Evolutionary conservation across 1,140 invertebrate species (phyloP), one percentile per base, ranked within the genome.

Genomic region (Dendrolimus kikuchii): DNA sequence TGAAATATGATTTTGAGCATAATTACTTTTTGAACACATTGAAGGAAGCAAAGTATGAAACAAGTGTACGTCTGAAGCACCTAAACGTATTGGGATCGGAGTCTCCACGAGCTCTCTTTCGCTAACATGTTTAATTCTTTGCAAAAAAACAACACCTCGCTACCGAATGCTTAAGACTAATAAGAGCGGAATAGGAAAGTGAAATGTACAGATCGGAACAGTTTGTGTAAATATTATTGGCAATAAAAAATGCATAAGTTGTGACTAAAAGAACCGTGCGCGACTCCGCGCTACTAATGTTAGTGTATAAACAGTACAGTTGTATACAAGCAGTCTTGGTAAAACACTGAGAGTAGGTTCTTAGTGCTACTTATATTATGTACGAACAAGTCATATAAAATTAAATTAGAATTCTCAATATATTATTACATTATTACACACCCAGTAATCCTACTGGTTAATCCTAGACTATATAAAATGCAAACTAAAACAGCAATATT

Each of bases 261-360:
- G 78, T 86, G 83, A 86, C 83, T 85, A 86, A 63, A 76, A 74
- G 78, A 80, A 64, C 60, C 56, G 60, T 63, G 64, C 67, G 74
- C 61, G 59, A 55, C 55, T 45, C 51, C 67, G 69, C 77, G 65
- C 60, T 57, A 68, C 52, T 57, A 67, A 75, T 71, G 74, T 76
- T 83, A 82, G 76, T 79, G 68, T 80, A 78, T 80, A 84, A 83
- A 84, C 77, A 84, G 74, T 83, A 84, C 58, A 85, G 71, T 78
- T 78, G 74, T 86, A 82, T 78, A 86, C 74, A 86, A 86, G 83
- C 83, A 86, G 83, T 86, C 81, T 86, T 86, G 71, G 76, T 79
- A 83, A 23, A 85, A 86, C 79, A 86, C 82, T 81, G 82, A 86
- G 81, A 86, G 65, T 81, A 82, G 76, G 72, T 82, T 76, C 81